Evolutionary conservation across 2,888 invertebrate species (phyloP).

Genomic region (Callyntrura sp.): DNA sequence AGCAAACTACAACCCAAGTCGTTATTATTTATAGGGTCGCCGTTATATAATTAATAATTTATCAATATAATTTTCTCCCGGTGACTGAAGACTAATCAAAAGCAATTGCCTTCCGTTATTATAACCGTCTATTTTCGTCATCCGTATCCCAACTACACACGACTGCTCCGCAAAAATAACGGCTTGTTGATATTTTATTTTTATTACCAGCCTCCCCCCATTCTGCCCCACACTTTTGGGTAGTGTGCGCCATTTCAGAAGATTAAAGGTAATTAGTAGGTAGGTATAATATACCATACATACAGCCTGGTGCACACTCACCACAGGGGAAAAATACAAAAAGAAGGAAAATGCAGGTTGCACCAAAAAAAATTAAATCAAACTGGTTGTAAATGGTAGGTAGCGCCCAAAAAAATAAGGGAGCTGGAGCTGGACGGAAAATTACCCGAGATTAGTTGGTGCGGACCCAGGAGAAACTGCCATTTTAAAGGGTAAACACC

Average conservation of each 20-base stretch:
- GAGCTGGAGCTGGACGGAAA: background rate
- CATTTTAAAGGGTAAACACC: conserved; percentile 51
- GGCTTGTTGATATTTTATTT: background rate
- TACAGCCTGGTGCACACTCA: background rate
- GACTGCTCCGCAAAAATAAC: background rate
- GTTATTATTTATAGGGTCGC: conserved; percentile 12
- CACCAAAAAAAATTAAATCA: background rate
- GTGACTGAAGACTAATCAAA: conserved; percentile 37
- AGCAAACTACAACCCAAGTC: background rate
- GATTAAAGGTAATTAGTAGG: conserved; percentile 55
- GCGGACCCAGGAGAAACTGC: background rate
- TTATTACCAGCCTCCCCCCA: background rate
- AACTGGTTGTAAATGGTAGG: background rate
- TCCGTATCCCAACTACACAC: conserved; percentile 1
- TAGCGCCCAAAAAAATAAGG: background rate
- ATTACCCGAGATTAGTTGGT: background rate
- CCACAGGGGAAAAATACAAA: background rate
- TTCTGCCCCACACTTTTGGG: background rate
- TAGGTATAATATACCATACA: conserved; percentile 39
- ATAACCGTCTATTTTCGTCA: background rate
- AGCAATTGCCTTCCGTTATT: conserved; percentile 40
- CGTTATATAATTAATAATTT: background rate
- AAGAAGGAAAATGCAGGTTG: background rate
- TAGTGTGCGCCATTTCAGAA: background rate
- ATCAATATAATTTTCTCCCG: conserved; percentile 18